A percentile compares a stretch with the other conserved stretches of the same genome.
phyloP scores from a whole-genome alignment of 2,113 vertebrate genomes.

The Anguilla rostrata region DNA sequence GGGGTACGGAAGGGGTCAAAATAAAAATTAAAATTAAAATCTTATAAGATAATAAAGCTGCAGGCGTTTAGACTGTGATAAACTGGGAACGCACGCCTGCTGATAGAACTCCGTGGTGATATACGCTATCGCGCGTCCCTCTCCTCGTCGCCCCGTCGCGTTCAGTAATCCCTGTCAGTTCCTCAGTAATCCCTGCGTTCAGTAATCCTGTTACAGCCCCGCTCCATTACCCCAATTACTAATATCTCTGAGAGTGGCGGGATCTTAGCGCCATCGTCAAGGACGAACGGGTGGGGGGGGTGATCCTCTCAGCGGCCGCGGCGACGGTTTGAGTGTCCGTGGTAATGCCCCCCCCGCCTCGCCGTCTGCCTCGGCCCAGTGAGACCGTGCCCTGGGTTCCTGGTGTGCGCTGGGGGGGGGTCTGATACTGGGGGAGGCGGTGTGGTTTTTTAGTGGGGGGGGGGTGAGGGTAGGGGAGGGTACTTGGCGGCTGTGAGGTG shows the following conservation, averaged over 20 bases:
- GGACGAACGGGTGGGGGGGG: slow-evolving; percentile 61
- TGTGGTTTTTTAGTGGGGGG: background rate
- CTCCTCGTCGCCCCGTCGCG: too few relatives aligned
- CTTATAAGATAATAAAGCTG: background rate
- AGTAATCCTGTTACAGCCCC: slow-evolving; percentile 88
- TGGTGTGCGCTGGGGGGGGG: background rate
- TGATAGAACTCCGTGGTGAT: slow-evolving; percentile 70
- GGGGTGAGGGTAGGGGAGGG: background rate
- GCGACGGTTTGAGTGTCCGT: background rate
- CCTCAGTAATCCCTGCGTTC: slow-evolving; percentile 81
- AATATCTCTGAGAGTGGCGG: slow-evolving; percentile 86
- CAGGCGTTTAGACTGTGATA: too few relatives aligned
- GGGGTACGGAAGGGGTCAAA: slow-evolving; percentile 26
- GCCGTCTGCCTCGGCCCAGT: background rate
- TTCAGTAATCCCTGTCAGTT: too few relatives aligned
- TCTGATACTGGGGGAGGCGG: background rate
- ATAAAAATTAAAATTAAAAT: slow-evolving; percentile 39
- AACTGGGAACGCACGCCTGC: too few relatives aligned
- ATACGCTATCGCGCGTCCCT: too few relatives aligned
- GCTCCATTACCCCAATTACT: slow-evolving; percentile 90
- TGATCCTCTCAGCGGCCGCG: slow-evolving; percentile 16
- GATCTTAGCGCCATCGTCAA: slow-evolving; percentile 78
- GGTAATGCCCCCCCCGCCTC: slow-evolving; percentile 7
- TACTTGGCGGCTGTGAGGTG: background rate
- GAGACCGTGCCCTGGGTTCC: background rate